Evolutionary conservation across 1,140 invertebrate genomes (phyloP).

Genomic region (Bombus confusus): DNA sequence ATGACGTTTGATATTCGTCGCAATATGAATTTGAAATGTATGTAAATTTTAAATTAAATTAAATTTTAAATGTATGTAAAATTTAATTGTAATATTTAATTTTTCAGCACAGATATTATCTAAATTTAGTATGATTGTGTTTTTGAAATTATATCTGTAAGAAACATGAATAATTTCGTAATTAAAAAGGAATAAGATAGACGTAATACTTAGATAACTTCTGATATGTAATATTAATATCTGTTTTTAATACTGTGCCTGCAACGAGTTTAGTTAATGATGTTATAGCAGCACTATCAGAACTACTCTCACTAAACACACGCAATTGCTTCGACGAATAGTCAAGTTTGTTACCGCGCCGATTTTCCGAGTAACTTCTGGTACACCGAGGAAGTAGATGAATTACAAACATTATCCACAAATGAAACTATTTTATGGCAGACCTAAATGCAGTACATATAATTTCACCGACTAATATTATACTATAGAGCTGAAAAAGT

Average conservation of each 20-base stretch:
- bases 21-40: not conserved
- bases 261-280: not conserved
- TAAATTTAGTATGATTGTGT: not conserved
- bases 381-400: too few relatives aligned
- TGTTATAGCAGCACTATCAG: not conserved
- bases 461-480: not conserved
- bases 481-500: not conserved
- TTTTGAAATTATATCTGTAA: not conserved
- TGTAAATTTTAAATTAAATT: too few relatives aligned
- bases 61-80: too few relatives aligned
- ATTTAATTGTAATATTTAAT: too few relatives aligned
- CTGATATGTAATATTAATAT: not conserved
- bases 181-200: not conserved
- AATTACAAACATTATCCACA: not conserved
- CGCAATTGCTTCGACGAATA: not conserved
- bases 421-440: not conserved
- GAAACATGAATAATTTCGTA: not conserved
- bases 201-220: constrained; percentile 22
- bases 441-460: not conserved
- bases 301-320: not conserved
- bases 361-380: not conserved
- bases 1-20: not conserved
- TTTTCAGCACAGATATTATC: not conserved
- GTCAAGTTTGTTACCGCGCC: not conserved
- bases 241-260: constrained; percentile 2